Conservation (phyloP, 2,113 vertebrate genomes). For the Thunnus maccoyii region DNA sequence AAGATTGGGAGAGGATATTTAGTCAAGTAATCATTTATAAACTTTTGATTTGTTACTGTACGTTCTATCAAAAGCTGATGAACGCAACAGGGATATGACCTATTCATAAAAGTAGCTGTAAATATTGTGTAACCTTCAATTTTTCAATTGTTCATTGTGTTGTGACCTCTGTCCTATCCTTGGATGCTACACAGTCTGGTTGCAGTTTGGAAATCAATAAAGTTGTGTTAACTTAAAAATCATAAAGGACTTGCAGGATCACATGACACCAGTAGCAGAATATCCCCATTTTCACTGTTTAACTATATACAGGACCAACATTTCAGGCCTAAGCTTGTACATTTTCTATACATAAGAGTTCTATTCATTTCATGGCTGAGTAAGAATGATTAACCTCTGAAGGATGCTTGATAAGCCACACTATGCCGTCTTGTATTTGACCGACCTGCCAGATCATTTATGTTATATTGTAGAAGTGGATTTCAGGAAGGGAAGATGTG, state of each 20-base stretch:
- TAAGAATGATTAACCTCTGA: slow-evolving; percentile 36
- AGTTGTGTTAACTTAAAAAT: slow-evolving; percentile 27
- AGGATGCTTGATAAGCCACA: slow-evolving; percentile 34
- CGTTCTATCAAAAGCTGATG: not conserved
- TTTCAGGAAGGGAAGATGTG: slow-evolving; percentile 8
- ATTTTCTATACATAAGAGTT: not conserved
- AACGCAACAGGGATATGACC: not conserved
- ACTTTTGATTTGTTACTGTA: not conserved
- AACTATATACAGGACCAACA: not conserved
- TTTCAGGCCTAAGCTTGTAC: not conserved
- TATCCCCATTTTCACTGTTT: not conserved
- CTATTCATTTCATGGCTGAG: slow-evolving; percentile 21
- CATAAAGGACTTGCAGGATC: slow-evolving; percentile 17
- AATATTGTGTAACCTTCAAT: not conserved
- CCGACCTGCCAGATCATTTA: slow-evolving; percentile 18
- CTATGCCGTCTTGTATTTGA: slow-evolving; percentile 13
- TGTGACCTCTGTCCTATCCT: not conserved
- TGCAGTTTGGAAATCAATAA: slow-evolving; percentile 29
- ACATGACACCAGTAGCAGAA: not conserved
- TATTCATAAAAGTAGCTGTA: not conserved
- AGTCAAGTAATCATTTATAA: not conserved
- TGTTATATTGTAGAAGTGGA: not conserved
- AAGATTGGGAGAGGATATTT: not conserved
- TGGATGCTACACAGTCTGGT: slow-evolving; percentile 1
- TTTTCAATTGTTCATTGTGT: slow-evolving; percentile 14